Percentiles rank a stretch among this genome's conserved stretches.
Evolutionary conservation across 1,140 invertebrate genomes (phyloP).

Genomic region (Apis dorsata): DNA sequence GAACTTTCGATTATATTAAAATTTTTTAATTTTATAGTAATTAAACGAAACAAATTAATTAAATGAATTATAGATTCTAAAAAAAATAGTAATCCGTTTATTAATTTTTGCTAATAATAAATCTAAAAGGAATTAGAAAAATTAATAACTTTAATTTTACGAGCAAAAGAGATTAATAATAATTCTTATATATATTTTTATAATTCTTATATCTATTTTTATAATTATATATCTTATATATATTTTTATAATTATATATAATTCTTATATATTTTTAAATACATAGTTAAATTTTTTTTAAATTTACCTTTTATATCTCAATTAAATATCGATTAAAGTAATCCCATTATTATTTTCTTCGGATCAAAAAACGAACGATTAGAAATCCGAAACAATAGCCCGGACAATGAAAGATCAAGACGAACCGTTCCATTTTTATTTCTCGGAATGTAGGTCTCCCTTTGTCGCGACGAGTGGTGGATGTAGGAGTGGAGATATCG

Average conservation of each 20-base stretch:
- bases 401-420: not conserved
- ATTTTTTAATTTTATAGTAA: no score
- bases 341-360: not conserved
- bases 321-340: not conserved
- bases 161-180: not conserved
- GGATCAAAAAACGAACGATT: not conserved
- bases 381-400: not conserved
- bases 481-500: not conserved
- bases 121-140: no score
- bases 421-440: constrained; percentile 10
- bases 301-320: not conserved
- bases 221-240: no score
- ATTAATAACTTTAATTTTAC: not conserved
- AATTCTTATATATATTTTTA: not conserved
- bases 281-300: no score
- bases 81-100: no score
- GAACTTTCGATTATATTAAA: not conserved
- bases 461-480: not conserved
- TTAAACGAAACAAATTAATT: not conserved
- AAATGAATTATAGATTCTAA: no score
- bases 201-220: no score
- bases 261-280: not conserved
- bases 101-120: no score
- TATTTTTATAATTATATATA: no score
- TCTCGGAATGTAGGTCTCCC: constrained; percentile 9